A percentile compares a stretch with the other conserved stretches of the same genome.
Evolutionary conservation across 1,140 invertebrate genomes (phyloP).

Genomic region (Euwallacea fornicatus): DNA sequence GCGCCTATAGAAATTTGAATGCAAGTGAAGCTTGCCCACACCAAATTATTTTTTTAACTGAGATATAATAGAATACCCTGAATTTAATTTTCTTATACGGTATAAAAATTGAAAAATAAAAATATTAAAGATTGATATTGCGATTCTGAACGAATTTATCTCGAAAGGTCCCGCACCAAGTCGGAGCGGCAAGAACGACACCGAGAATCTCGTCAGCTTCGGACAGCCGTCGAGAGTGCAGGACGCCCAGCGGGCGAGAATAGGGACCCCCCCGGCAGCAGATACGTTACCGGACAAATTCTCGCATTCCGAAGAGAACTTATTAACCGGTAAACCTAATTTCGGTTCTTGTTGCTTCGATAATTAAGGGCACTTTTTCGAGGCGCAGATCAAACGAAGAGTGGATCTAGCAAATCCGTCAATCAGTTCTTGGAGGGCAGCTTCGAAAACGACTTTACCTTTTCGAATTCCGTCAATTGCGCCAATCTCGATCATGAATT

Average conservation of each 20-base stretch:
- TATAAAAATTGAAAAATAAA: neutral
- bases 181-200: conserved; percentile 26
- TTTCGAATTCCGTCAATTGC: conserved; percentile 45
- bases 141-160: neutral
- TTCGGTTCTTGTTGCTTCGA: neutral
- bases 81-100: neutral
- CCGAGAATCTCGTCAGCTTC: conserved; percentile 19
- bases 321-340: conserved; percentile 39
- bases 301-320: conserved; percentile 48
- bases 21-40: no score
- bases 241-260: conserved; percentile 40
- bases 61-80: no score
- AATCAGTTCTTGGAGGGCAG: conserved; percentile 43
- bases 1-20: no score
- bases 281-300: conserved; percentile 47
- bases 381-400: conserved; percentile 45
- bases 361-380: neutral
- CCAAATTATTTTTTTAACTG: no score
- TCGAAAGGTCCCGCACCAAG: conserved; percentile 21
- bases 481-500: conserved; percentile 28
- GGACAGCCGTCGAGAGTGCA: conserved; percentile 36
- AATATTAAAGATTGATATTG: neutral
- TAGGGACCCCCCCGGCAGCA: conserved; percentile 17
- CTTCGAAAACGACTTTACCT: conserved; percentile 40
- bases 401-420: conserved; percentile 47